A percentile compares a stretch with the other conserved stretches of the same genome.
Evolutionary conservation across 2,113 vertebrate genomes (phyloP).

Genomic region (Zootoca vivipara): DNA sequence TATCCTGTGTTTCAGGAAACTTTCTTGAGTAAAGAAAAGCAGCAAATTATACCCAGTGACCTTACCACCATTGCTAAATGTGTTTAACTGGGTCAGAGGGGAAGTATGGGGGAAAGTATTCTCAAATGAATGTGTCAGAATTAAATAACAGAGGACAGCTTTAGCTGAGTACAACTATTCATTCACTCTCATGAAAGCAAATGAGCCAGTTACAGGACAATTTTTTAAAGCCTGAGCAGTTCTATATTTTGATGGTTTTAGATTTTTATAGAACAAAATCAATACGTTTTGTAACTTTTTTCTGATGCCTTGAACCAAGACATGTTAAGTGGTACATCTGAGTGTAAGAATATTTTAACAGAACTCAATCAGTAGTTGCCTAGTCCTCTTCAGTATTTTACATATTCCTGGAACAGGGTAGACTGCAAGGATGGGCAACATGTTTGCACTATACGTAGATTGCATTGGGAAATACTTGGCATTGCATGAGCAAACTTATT

Average conservation of each 20-base stretch:
- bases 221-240: conserved; percentile 39
- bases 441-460: neutral
- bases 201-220: conserved; percentile 23
- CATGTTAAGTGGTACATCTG: conserved; percentile 55
- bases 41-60: conserved; percentile 33
- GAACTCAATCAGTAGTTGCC: conserved; percentile 37
- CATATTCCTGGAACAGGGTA: conserved; percentile 23
- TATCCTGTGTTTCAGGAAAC: conserved; percentile 16
- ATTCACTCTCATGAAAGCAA: conserved; percentile 31
- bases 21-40: conserved; percentile 15
- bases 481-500: neutral
- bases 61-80: conserved; percentile 39
- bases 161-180: neutral
- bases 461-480: neutral
- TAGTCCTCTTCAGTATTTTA: conserved; percentile 37
- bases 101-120: neutral
- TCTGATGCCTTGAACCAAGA: conserved; percentile 68
- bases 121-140: conserved; percentile 35
- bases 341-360: conserved; percentile 45
- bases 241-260: conserved; percentile 43
- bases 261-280: conserved; percentile 41
- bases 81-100: conserved; percentile 20
- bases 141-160: neutral
- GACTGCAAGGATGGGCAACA: neutral
- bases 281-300: conserved; percentile 53